Evolutionary conservation across 2,888 invertebrate species (phyloP).

Genomic region (Steromphala cineraria): DNA sequence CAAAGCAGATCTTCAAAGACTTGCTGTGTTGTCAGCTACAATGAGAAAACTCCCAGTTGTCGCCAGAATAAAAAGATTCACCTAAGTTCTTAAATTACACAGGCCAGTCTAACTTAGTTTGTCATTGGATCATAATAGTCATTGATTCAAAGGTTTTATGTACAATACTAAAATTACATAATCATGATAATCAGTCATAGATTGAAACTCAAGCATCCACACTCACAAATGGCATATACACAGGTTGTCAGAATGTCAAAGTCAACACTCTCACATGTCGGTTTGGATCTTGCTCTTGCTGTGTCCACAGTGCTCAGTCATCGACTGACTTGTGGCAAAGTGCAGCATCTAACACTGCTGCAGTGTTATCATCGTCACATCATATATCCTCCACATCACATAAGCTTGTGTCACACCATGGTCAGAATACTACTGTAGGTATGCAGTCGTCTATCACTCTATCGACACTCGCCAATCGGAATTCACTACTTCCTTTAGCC

Average conservation of each 20-base stretch:
- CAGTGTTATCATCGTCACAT: background rate
- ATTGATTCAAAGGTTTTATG: background rate
- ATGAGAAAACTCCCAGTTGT: constrained; percentile 11
- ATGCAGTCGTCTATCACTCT: constrained; percentile 17
- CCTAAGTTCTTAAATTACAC: background rate
- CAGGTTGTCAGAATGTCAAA: constrained; percentile 7
- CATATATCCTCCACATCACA: background rate
- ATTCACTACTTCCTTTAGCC: background rate
- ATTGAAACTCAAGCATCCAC: constrained; percentile 12
- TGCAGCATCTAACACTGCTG: no score
- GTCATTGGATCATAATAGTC: constrained; percentile 11
- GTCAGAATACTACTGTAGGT: constrained; percentile 16
- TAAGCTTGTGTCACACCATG: constrained; percentile 5
- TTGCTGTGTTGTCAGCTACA: background rate
- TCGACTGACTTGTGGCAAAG: no score
- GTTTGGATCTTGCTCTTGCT: background rate
- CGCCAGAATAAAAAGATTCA: background rate
- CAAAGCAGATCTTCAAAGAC: background rate
- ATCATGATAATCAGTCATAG: constrained; percentile 16
- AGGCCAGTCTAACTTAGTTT: constrained; percentile 3
- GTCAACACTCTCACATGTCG: constrained; percentile 6
- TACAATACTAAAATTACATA: constrained; percentile 19
- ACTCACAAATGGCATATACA: constrained; percentile 10
- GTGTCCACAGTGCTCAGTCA: background rate
- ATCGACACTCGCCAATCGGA: background rate